Conservation (phyloP, 2,113 vertebrate genomes). For the Arenaria interpres region DNA sequence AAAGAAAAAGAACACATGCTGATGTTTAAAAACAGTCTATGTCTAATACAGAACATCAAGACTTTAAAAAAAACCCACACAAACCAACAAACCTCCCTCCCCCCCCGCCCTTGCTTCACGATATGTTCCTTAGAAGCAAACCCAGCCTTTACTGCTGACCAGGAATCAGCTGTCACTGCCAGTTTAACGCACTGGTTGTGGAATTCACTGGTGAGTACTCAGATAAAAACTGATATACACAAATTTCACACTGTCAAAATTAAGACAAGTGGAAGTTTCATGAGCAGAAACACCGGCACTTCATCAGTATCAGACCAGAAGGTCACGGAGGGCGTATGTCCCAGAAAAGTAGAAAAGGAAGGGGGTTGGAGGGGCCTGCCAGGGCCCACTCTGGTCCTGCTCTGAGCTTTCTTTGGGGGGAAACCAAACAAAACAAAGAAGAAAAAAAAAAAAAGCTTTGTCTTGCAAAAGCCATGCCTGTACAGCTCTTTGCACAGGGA, state of each 20-base stretch:
- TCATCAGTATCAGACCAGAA: not conserved
- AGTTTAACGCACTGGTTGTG: not conserved
- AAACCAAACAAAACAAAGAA: not conserved
- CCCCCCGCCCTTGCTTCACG: not conserved
- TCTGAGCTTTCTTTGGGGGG: not conserved
- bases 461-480: not conserved
- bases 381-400: not conserved
- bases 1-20: slow-evolving; percentile 60
- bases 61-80: not conserved
- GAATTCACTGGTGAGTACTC: not conserved
- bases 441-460: not conserved
- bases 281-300: not conserved
- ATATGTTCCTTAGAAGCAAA: slow-evolving; percentile 4
- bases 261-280: not conserved
- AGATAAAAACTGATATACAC: not conserved
- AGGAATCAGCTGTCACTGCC: not conserved
- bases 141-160: not conserved
- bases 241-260: not conserved
- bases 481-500: not conserved
- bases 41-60: slow-evolving; percentile 30
- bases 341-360: not conserved
- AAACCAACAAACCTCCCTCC: not conserved
- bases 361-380: not conserved
- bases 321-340: not conserved
- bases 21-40: slow-evolving; percentile 45